Evolutionary conservation across 2,888 invertebrate species (phyloP).

Genomic region (Calliphora vomitoria): DNA sequence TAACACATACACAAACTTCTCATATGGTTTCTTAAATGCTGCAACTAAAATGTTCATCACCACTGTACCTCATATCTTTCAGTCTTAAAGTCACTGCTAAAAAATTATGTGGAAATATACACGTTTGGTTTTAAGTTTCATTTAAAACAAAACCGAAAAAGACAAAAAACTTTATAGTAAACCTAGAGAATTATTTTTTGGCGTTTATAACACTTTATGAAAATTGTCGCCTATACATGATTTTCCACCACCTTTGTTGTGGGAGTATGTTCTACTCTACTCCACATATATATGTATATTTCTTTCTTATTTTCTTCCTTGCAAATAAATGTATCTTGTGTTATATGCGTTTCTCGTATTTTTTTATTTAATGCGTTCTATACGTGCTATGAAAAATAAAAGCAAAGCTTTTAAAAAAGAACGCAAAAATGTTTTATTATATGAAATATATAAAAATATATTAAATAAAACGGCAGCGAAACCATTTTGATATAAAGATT

Average conservation of each 20-base stretch:
- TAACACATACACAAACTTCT: too few relatives aligned
- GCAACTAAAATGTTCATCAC: not conserved
- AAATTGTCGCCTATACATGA: slow-evolving; percentile 42
- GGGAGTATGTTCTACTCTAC: not conserved
- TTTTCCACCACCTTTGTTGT: not conserved
- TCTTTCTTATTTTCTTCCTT: not conserved
- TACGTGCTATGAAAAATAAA: slow-evolving; percentile 43
- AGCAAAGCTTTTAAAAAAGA: not conserved
- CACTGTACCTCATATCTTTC: not conserved
- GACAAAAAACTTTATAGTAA: not conserved
- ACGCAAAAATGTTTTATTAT: not conserved
- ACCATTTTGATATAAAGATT: not conserved
- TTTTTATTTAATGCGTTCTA: slow-evolving; percentile 38
- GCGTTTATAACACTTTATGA: slow-evolving; percentile 49
- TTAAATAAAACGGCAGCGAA: too few relatives aligned
- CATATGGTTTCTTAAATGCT: too few relatives aligned
- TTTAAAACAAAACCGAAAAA: not conserved
- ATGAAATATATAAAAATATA: not conserved
- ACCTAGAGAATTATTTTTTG: slow-evolving; percentile 36
- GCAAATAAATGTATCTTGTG: not conserved
- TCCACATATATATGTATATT: not conserved
- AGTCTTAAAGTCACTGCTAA: not conserved
- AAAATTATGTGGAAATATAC: not conserved
- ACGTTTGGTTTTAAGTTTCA: slow-evolving; percentile 14
- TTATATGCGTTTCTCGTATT: slow-evolving; percentile 6